phyloP scores from a whole-genome alignment of 1,140 invertebrate species.

The Venturia canescens region DNA sequence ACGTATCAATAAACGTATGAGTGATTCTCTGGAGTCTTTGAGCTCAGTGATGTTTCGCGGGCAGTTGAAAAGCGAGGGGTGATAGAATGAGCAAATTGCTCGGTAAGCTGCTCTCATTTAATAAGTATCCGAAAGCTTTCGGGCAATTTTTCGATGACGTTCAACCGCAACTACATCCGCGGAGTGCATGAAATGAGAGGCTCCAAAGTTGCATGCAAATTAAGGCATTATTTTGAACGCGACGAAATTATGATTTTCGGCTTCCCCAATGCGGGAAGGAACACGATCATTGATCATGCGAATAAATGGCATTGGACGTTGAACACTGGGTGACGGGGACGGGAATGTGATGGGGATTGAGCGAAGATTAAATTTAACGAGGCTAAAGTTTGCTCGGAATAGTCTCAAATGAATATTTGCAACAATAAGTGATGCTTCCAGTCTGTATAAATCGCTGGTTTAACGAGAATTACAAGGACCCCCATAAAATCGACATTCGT shows the following conservation, averaged over 20 bases:
- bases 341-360: background rate
- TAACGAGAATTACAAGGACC: no score
- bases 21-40: background rate
- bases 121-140: constrained; percentile 1
- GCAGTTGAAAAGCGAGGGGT: background rate
- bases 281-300: background rate
- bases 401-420: no score
- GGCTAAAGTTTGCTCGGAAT: no score
- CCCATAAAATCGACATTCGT: constrained; percentile 23
- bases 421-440: no score
- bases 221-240: background rate
- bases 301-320: background rate
- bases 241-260: background rate
- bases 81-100: constrained; percentile 43
- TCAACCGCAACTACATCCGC: background rate
- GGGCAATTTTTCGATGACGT: background rate
- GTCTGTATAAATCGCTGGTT: no score
- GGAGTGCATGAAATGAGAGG: background rate
- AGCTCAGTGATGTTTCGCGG: constrained; percentile 21
- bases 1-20: background rate
- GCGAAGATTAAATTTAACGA: background rate
- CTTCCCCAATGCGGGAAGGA: background rate
- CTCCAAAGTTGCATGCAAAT: background rate
- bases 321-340: background rate
- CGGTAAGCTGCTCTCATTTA: constrained; percentile 41